Evolutionary conservation across 2,888 invertebrate species (phyloP), one percentile per base, ranked within the genome.

Genomic region (Dorcus parallelipipedus): DNA sequence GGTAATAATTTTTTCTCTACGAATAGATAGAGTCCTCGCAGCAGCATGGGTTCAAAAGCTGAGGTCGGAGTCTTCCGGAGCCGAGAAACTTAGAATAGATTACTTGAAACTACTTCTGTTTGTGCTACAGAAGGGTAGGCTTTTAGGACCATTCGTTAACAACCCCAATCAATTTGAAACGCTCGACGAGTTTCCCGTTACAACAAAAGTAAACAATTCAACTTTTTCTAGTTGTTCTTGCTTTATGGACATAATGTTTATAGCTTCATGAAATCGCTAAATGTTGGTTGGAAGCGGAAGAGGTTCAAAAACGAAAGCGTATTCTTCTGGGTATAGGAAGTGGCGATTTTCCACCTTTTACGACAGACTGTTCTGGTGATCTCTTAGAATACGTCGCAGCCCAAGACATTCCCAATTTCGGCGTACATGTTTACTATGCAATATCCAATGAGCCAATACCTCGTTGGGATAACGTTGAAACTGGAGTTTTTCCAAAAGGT

Each of bases 391-490:
- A 80, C 68, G 78, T 77, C 0, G 79, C 79, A 1, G 74, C 78
- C 17, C 81, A 82, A 64, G 76, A 79, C 63, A 81, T 82, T 56
- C 79, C 80, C 38, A 72, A 77, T 57, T 81, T 80, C 67, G 82
- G 82, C 1, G 74, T 80, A 9, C 82, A 82, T 56, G 79, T 77
- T n/a, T 82, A 78, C 63, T 82, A 80, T 64, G 82, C 81, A 1
- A 69, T 79, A 48, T 81, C 81, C 7, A 74, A 69, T 14, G 77
- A 80, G 58, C 79, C 80, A 0, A 59, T 82, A 9, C 66, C 74
- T n/a, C 69, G 69, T 38, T 81, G 81, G 81, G 67, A 72, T 8
- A 70, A 73, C 43, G 55, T 74, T 2, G 74, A 78, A 8, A 73
- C 71, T 42, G 75, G 72, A 2, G 64, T 76, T 8, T 67, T 78